Evolutionary conservation across 1,140 invertebrate species (phyloP), one percentile per base, ranked within the genome.

Genomic region (Drosophila pseudoobscura): DNA sequence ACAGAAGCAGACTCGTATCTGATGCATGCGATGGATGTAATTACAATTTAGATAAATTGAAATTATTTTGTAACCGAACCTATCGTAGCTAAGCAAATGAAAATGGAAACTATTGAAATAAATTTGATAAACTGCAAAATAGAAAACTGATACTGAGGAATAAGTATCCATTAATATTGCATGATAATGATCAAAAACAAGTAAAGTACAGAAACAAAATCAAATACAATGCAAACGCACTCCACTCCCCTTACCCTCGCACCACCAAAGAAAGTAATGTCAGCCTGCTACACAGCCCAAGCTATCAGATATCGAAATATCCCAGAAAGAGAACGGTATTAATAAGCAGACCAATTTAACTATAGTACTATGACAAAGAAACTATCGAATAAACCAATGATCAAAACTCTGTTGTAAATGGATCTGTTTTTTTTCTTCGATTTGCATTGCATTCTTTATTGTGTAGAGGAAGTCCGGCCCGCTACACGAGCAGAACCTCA

Each of bases 341-440:
- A 75, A 77, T 88, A 88, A 88, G 83, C 83, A 88, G 83, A 88
- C 83, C 83, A 88, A 88, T 89, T 88, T 88, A 88, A 88, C 58
- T 77, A 58, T 89, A 88, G 83, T 68, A 45, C 62, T 83, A 78
- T 55, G 72, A 65, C 69, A 39, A 77, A 68, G 49, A 56, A 84
- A 80, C 72, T 78, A 78, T 64, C 75, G 78, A 87, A 87, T 87
- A 87, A 85, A 85, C 58, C 62, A 76, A 85, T 80, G 71, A 84
- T 85, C 82, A 77, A 75, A 75, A 87, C 43, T 73, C 54, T 61
- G 56, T 66, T 73, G 55, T 66, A 61, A 58, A 56, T 61, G 53
- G 20, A 56, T 13, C 15, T 8, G 24, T 50, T 3, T 72, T 39
- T 50, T 3, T 72, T n/a, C n/a, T 39, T 39, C 13, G 11, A 39